These are phyloP conservation scores for Dendrophyllia cribrosa DNA, from an alignment of 64 coral and sea anemone genomes.

Conservation along the genomic window DNA sequence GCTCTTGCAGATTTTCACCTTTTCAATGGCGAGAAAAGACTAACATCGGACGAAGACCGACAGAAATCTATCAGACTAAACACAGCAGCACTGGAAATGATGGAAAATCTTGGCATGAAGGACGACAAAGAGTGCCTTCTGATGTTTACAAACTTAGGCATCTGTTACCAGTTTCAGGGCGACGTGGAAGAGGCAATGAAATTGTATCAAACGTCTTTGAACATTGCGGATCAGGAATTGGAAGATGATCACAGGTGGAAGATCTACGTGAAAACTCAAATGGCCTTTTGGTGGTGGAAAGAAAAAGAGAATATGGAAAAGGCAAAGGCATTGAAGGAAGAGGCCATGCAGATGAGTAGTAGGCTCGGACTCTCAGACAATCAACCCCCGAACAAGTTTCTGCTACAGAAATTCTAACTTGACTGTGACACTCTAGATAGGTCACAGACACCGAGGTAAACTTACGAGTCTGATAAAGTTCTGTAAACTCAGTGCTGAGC, in stretches of 20 bases:
- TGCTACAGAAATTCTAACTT: neutral
- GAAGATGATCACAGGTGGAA: constrained; percentile 27
- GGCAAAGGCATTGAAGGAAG: neutral
- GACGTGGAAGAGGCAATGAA: constrained; percentile 1
- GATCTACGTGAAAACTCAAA: neutral
- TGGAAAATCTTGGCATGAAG: neutral
- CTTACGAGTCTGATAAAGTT: too few species aligned
- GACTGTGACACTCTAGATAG: too few species aligned
- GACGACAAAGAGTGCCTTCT: constrained; percentile 29
- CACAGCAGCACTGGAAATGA: constrained; percentile 22
- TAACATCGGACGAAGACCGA: neutral
- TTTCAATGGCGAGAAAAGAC: neutral
- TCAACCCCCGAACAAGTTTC: constrained; percentile 36
- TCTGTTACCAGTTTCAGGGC: neutral
- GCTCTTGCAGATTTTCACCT: constrained; percentile 38
- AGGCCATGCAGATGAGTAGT: constrained; percentile 11
- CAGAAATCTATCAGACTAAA: neutral
- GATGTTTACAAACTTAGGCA: constrained; percentile 17
- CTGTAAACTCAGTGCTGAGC: too few species aligned
- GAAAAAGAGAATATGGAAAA: neutral
- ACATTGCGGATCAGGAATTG: constrained; percentile 35
- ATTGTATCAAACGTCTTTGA: neutral
- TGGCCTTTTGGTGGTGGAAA: constrained; percentile 4
- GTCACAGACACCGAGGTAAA: too few species aligned
- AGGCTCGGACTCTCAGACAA: neutral